phyloP scores from a whole-genome alignment of 2,888 invertebrate species.

The Conops quadrifasciatus region DNA sequence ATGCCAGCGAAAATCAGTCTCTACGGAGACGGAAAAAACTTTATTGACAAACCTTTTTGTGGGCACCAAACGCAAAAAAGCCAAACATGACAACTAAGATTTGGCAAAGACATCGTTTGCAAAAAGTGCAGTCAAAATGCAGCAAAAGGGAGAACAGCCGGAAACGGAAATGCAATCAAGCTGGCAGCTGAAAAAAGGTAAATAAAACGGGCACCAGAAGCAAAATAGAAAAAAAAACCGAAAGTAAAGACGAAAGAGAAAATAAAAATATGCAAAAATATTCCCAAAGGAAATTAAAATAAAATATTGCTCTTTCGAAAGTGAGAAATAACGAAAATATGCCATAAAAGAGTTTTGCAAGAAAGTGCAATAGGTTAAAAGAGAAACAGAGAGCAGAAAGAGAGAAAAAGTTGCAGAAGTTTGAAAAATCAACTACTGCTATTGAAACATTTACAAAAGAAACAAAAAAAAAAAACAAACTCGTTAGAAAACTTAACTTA shows the following conservation, averaged over 20 bases:
- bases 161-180: constrained; percentile 14
- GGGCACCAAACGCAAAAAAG: too few species aligned
- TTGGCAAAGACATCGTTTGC: background rate
- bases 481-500: too few species aligned
- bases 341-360: background rate
- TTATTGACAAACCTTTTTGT: too few species aligned
- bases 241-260: background rate
- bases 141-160: background rate
- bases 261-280: background rate
- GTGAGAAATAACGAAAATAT: background rate
- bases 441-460: background rate
- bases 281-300: constrained; percentile 17
- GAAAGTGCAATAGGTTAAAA: background rate
- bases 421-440: background rate
- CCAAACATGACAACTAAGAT: background rate
- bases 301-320: constrained; percentile 21
- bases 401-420: background rate
- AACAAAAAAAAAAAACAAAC: constrained; percentile 2
- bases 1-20: too few species aligned
- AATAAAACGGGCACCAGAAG: background rate
- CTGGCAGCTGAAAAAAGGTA: background rate
- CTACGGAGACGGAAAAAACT: too few species aligned
- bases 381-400: background rate
- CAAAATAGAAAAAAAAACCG: background rate
- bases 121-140: background rate